Base-by-base conservation (phyloP, 2,797 vertebrate species). In the Rhyacichthys aspro region DNA sequence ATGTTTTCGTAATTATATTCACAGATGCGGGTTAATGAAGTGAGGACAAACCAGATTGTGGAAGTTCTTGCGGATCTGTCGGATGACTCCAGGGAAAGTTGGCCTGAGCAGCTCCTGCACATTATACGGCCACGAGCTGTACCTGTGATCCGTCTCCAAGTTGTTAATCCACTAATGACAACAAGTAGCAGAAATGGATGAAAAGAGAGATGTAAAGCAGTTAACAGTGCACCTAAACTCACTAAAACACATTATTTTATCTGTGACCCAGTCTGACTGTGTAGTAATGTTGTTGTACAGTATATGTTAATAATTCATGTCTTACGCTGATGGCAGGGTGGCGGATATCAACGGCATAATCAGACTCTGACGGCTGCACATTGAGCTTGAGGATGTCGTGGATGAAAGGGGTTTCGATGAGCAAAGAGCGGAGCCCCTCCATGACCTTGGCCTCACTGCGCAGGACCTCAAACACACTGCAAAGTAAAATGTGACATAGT, bases 61-160 rank as follows among this genome's bases (percentile, higher is more conserved):
- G 76, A 99, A 94, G 88, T 99, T 98, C 82, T 96, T 99, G 56
- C 97, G 94, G 48, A 99, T 98, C 82, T 99, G 98, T 61, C 98
- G 90, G 79, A 99, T 98, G 74, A 99, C 97, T 5, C 97, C 98
- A 0, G 97, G 98, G 85, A 99, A 99, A 0, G 98, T 99, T 11
- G 98, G 97, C 14, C 97, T 90, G 67, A 99, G 93, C 56, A 99
- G 89, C 58, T 99, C 98, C 58, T 99, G 97, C 17, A 98, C 89
- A 0, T 89, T 99, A 60, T 94, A 94, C 54, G 97, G 96, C 98
- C 97, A 99, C 0, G 94, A 94, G 58, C 85, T 93, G 62, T 99
- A 99, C 38, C 89, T 91, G 82, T 94, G 92, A 38, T 99, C 96
- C 0, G 93, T 88, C 84, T 99, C 98, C 55, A 99, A 81, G 63